Conservation (phyloP, 2,113 vertebrate genomes). For the Nanorana parkeri region DNA sequence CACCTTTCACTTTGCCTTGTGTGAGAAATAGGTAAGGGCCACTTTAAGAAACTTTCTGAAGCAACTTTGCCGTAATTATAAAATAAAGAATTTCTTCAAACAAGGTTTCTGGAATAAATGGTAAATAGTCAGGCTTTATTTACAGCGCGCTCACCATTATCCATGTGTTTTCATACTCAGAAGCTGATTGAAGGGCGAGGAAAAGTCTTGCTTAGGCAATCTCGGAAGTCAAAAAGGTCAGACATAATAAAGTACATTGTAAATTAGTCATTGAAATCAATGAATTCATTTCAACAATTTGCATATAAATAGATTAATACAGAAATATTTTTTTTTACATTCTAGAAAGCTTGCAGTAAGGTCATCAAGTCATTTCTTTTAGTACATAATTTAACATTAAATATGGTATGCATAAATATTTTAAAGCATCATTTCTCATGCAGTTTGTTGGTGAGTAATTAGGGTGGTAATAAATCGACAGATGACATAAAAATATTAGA, state of each 20-base stretch:
- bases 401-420: constrained; percentile 30
- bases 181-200: constrained; percentile 62
- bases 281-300: constrained; percentile 83
- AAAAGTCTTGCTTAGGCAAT: constrained; percentile 65
- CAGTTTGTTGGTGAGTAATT: constrained; percentile 47
- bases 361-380: constrained; percentile 77
- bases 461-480: constrained; percentile 13
- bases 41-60: neutral
- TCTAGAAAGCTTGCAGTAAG: constrained; percentile 77
- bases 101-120: neutral
- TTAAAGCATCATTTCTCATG: constrained; percentile 17
- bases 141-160: neutral
- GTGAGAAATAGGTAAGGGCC: no score
- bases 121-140: neutral
- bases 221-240: constrained; percentile 78
- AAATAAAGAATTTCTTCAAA: neutral
- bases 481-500: constrained; percentile 19
- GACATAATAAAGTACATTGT: constrained; percentile 73
- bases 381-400: constrained; percentile 69
- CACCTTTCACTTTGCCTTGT: no score
- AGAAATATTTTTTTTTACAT: constrained; percentile 79
- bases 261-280: constrained; percentile 80
- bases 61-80: neutral
- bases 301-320: constrained; percentile 82
- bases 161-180: constrained; percentile 69